Conservation (phyloP, 2,888 invertebrate species). For the Pristionchus arcanus region DNA sequence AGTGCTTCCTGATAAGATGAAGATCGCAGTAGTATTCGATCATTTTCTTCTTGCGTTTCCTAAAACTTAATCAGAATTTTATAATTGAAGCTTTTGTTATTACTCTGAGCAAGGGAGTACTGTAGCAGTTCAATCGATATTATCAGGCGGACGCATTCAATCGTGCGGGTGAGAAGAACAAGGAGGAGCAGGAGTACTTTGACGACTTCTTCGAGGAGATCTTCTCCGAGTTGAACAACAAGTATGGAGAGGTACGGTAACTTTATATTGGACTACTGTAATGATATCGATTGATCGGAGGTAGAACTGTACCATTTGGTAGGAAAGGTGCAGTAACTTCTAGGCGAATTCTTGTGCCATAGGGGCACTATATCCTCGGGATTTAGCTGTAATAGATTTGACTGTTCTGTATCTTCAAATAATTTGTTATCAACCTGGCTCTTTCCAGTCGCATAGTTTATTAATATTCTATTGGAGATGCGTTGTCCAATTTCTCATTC, state of each 20-base stretch:
- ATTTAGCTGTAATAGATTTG: not conserved
- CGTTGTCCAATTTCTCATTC: not conserved
- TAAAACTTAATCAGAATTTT: too few species aligned
- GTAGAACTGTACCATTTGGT: too few species aligned
- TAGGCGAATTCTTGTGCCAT: not conserved
- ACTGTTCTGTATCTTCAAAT: not conserved
- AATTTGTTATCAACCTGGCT: not conserved
- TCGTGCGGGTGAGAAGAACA: conserved; percentile 67
- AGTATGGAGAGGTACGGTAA: conserved; percentile 55
- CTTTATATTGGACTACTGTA: not conserved
- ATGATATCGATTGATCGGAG: not conserved
- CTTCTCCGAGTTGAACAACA: conserved; percentile 89
- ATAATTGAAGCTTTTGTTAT: too few species aligned
- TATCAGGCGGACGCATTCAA: conserved; percentile 68
- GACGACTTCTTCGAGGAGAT: conserved; percentile 99
- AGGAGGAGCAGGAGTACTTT: conserved; percentile 98
- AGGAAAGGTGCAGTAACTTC: not conserved
- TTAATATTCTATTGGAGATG: not conserved
- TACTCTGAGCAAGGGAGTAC: too few species aligned
- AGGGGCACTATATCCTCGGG: not conserved
- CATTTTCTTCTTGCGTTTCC: too few species aligned
- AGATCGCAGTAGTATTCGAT: too few species aligned
- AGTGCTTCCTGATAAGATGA: too few species aligned
- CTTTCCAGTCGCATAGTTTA: not conserved
- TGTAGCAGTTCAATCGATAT: not conserved